Evolutionary conservation across 2,888 invertebrate genomes (phyloP), one percentile per base, ranked within the genome.

Genomic region (Xestia xanthographa): DNA sequence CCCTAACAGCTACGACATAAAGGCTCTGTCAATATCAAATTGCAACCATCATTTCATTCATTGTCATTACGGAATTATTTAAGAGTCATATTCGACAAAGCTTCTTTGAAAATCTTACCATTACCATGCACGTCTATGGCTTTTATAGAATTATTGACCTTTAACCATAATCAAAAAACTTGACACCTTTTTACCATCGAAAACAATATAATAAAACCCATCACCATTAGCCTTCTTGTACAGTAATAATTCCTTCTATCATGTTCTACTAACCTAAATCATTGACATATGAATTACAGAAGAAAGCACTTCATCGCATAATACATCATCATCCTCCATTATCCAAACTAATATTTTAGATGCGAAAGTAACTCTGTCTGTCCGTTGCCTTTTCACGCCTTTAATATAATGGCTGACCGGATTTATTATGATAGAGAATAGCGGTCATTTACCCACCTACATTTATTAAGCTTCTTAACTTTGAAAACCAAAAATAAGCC

Each of bases 281-380:
- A 71, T 71, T 70, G 34, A 48, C 22, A 66, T 34, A 70, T 45
- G 43, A 76, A 70, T n/a, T 45, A 70, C 41, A 65, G 58, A 80
- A 60, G 66, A 83, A 80, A 76, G 66, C 67, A 66, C 56, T 73
- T 68, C 34, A 66, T 45, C 48, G 38, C 1, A 80, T 79, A 75
- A 68, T 71, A 41, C 50, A 9, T 84, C 80, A 84, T 75, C 72
- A 82, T 60, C 11, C 11, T 17, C 45, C 26, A 71, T 78, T 75
- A 79, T 53, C 34, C 6, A 8, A 11, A 34, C 5, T 60, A 29
- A 60, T 60, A 60, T 34, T 60, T 11, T 34, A 34, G 11, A 60
- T 60, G 9, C 20, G 60, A 60, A 60, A 60, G 60, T 34, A 60
- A 34, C 1, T 60, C 11, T 2, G 60, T 34, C 60, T 20, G 60